These are phyloP conservation scores for Philotrypesis tridentata DNA, from an alignment of 1,140 invertebrate species.

Conservation along the genomic window DNA sequence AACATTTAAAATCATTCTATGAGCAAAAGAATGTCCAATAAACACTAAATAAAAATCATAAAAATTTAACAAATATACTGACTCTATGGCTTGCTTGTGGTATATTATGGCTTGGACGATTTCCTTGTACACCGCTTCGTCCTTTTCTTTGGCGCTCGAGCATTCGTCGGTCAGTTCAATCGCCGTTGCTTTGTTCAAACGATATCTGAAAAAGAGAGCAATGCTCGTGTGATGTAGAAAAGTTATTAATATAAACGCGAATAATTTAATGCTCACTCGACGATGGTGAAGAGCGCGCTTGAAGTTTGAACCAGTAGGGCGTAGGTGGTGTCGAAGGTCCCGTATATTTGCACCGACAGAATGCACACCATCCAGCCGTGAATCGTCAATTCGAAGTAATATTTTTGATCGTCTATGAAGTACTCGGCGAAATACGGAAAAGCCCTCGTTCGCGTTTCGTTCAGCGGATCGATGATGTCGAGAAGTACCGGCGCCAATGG, in stretches of 20 bases:
- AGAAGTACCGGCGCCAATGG: conserved; percentile 5
- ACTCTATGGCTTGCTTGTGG: conserved; percentile 14
- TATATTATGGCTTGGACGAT: neutral
- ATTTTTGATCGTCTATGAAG: conserved; percentile 32
- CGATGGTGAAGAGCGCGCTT: neutral
- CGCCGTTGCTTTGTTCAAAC: neutral
- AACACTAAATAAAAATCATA: too few relatives aligned
- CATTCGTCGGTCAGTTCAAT: neutral
- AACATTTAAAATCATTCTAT: too few relatives aligned
- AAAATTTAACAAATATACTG: too few relatives aligned
- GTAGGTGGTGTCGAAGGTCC: conserved; percentile 8
- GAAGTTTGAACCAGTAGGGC: neutral
- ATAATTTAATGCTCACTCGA: conserved; percentile 9
- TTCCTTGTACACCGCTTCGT: neutral
- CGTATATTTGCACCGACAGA: conserved; percentile 23
- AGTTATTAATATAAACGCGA: too few relatives aligned
- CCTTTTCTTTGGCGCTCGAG: neutral
- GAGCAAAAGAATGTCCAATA: too few relatives aligned
- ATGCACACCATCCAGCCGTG: conserved; percentile 31
- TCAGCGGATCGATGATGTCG: conserved; percentile 25
- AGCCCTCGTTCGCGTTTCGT: neutral
- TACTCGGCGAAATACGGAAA: conserved; percentile 38
- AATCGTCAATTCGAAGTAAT: conserved; percentile 21
- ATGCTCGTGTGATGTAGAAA: too few relatives aligned
- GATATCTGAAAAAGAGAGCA: neutral